Base-by-base conservation (phyloP, 2,797 vertebrate species). In the Manis javanica region DNA sequence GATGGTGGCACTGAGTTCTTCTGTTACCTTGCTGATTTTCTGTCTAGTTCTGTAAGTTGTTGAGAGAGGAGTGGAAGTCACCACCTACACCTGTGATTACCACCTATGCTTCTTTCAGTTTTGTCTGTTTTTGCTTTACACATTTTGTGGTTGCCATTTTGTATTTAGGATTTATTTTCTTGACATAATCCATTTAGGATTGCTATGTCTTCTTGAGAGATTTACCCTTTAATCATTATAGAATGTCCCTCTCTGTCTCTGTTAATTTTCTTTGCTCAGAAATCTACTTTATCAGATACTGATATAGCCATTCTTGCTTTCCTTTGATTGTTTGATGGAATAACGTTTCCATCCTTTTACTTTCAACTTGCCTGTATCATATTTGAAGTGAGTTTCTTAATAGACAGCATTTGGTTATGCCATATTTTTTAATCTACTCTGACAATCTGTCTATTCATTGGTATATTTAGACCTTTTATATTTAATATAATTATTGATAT, bases 401-500 rank as follows among this genome's bases (percentile, higher is more conserved):
- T 37, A 46, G 37, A 55, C 7, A 75, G 81, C 31, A 29, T 92
- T 21, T 63, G 82, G 42, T 66, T 66, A 51, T 59, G 42, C 84
- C 53, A 51, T 66, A 46, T 85, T 79, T 92, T 94, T 66, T 77
- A 72, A 88, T 86, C 74, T 3, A 90, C 37, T 85, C 8, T 81
- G n/a, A 57, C 66, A 86, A 29, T 72, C 39, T 71, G 7, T 51
- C 57, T 92, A 93, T 66, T 90, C 49, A 46, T 85, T 94, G 46
- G 83, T 79, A 8, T 88, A 42, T 63, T 88, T 74, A 78, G 64
- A 77, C 34, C 34, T 69, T 95, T 88, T 91, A 91, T 16, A 42
- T 85, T 71, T 86, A 87, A 82, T 72, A 21, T 68, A 61, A 74
- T 83, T 94, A 61, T 85, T 71, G 75, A 69, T 81, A 72, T 53